A percentile compares a stretch with the other conserved stretches of the same genome.
Evolutionary conservation across 2,113 vertebrate genomes (phyloP).

Genomic region (Carassius gibelio): DNA sequence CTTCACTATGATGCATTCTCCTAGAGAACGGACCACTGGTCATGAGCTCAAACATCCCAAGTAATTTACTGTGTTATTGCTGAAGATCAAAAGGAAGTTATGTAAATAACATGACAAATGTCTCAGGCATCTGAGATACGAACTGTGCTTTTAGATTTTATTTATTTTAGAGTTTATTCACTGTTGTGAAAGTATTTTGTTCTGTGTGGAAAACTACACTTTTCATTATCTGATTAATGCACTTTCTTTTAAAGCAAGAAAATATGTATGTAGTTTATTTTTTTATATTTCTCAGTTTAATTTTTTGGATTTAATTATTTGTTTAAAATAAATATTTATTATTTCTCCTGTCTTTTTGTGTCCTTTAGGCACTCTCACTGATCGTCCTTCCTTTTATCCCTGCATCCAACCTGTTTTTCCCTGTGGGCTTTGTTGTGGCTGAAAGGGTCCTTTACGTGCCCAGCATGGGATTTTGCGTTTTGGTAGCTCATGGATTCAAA

Average conservation of each 20-base stretch:
- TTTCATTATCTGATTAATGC: not conserved
- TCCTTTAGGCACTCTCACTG: slow-evolving; percentile 88
- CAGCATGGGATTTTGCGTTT: slow-evolving; percentile 98
- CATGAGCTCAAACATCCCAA: not conserved
- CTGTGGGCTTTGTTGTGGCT: slow-evolving; percentile 98
- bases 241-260: not conserved
- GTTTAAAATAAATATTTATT: not conserved
- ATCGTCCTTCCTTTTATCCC: slow-evolving; percentile 94
- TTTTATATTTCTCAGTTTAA: not conserved
- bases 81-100: slow-evolving; percentile 21
- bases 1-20: not conserved
- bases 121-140: not conserved
- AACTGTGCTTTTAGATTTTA: not conserved
- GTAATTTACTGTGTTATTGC: slow-evolving; percentile 7
- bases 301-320: not conserved
- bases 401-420: slow-evolving; percentile 97
- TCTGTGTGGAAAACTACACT: not conserved
- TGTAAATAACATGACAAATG: slow-evolving; percentile 32
- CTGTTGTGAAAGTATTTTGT: slow-evolving; percentile 6
- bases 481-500: slow-evolving; percentile 92
- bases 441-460: slow-evolving; percentile 96
- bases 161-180: not conserved
- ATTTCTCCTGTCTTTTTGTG: not conserved
- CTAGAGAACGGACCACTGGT: not conserved
- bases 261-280: not conserved